These are phyloP conservation scores for Candidula unifasciata DNA, from an alignment of 2,888 invertebrate species.

Conservation along the genomic window DNA sequence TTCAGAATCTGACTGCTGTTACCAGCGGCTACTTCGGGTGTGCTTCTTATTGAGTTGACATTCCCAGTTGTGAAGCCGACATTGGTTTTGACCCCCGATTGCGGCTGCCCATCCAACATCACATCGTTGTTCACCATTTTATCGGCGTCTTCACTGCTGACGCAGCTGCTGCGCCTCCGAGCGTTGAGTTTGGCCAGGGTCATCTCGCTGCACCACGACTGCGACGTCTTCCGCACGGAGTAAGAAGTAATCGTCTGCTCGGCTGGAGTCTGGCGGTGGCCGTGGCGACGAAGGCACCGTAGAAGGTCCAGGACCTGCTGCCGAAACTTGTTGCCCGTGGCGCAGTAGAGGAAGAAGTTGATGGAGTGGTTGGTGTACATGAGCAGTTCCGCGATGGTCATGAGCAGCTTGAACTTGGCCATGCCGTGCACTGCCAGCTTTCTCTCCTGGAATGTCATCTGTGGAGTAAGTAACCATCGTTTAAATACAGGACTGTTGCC, in stretches of 20 bases:
- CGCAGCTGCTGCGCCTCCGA: conserved; percentile 3
- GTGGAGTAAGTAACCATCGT: neutral
- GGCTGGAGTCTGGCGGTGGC: neutral
- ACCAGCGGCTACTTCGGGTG: too few species aligned
- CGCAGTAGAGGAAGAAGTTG: conserved; percentile 72
- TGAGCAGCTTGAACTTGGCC: conserved; percentile 59
- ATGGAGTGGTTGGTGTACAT: conserved; percentile 71
- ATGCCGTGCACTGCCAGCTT: neutral
- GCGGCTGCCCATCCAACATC: neutral
- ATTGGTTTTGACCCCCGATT: neutral
- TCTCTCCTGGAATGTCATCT: neutral
- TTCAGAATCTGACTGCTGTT: neutral
- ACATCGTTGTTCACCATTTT: neutral
- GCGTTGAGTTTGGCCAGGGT: neutral
- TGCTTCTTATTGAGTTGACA: neutral
- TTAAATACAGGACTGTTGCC: too few species aligned
- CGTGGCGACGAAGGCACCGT: neutral
- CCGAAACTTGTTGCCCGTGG: conserved; percentile 68
- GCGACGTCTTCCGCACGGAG: conserved; percentile 23
- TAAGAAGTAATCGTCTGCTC: neutral
- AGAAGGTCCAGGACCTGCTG: conserved; percentile 59
- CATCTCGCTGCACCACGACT: neutral
- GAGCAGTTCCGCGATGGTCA: conserved; percentile 63
- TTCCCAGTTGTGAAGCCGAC: neutral
- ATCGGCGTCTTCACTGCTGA: conserved; percentile 7